These are phyloP conservation scores for Onychorhynchus coronatus DNA, from an alignment of 2,113 vertebrate species.

Conservation along the genomic window DNA sequence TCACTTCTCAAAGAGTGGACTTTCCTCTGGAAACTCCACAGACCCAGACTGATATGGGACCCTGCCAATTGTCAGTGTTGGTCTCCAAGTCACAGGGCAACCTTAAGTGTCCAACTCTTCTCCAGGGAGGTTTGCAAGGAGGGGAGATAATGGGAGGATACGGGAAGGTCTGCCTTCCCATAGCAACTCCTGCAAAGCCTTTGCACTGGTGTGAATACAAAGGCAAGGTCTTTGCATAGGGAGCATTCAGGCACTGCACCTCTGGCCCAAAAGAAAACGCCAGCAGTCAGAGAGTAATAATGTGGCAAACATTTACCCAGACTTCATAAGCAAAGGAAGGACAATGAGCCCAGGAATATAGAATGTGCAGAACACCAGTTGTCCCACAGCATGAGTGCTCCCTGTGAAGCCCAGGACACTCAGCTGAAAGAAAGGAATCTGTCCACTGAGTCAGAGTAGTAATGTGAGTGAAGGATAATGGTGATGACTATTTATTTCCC, in stretches of 20 bases:
- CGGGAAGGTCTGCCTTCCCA: background rate
- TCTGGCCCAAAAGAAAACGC: background rate
- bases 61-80: background rate
- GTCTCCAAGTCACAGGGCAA: background rate
- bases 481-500: background rate
- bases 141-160: too few relatives aligned
- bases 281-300: background rate
- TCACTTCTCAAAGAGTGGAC: background rate
- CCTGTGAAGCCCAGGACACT: background rate
- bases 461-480: background rate
- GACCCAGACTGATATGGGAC: fast-evolving
- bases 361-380: background rate
- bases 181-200: background rate
- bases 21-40: background rate
- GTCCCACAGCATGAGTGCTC: background rate
- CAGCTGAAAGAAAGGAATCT: background rate
- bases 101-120: background rate
- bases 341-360: background rate
- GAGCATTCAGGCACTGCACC: background rate
- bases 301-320: constrained; percentile 26
- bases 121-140: background rate
- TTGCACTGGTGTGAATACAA: background rate
- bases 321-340: background rate
- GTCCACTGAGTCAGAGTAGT: background rate
- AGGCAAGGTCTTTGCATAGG: background rate